Evolutionary conservation across 1,140 invertebrate species (phyloP), one percentile per base, ranked within the genome.

Genomic region (Octopus sinensis): DNA sequence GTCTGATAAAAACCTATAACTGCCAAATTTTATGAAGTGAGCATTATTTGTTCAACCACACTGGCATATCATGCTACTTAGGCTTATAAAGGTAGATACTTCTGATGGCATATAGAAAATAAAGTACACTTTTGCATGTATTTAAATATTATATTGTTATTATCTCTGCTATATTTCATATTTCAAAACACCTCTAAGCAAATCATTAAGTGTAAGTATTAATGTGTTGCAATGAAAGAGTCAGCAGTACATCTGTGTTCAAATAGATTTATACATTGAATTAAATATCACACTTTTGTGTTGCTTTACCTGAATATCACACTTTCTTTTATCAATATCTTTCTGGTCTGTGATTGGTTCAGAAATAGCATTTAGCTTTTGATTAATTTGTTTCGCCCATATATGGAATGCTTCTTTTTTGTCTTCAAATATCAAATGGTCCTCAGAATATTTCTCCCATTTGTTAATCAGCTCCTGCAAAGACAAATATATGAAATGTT

Each of bases 401-500:
- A 92, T 89, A 56, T 94, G 92, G n/a, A 94, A 93, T 84, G 95
- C 94, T 77, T 93, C 93, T 79, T 95, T 91, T 88, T 95, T 94
- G 73, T 95, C 94, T 84, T 94, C 93, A 88, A 95, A 98, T 80
- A 93, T 92, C 80, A 93, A 93, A 88, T 98, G 96, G 85, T 97
- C 95, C 54, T 95, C 94, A 0, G 96, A 94, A 77, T 97, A 92
- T 84, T 93, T 94, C 84, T 95, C 94, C 94, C 95, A 97, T 81
- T 95, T 94, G 85, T 94, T 95, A 5, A 96, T 94, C 0, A 96
- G 94, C 90, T 98, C 96, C 91, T 97, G 96, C 83, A 82, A 80
- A 84, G 17, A 17, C 5, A 73, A 62, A 62, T 62, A 71, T 9
- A 83, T 43, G 75, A 85, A 81, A 43, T 43, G 30, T 43, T 43